These are phyloP conservation scores for Paedocypris micromegethes DNA, from an alignment of 2,797 vertebrate genomes.

Conservation along the genomic window DNA sequence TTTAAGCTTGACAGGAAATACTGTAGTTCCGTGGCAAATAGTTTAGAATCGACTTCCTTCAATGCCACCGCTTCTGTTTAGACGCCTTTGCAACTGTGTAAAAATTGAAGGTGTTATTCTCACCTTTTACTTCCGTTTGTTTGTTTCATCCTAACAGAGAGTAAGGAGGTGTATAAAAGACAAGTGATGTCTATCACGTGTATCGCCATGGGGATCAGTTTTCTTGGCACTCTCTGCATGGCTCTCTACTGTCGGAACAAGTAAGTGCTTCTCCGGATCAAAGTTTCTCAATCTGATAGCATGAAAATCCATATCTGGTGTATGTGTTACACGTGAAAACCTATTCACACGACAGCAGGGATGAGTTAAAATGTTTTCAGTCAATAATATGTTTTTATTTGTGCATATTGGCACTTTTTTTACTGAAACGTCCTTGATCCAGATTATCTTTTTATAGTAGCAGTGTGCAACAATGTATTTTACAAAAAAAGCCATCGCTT, in stretches of 20 bases:
- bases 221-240: slow-evolving; percentile 88
- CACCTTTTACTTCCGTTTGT: slow-evolving; percentile 13
- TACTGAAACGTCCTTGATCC: neutral
- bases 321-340: too few relatives aligned
- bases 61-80: neutral
- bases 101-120: slow-evolving; percentile 2
- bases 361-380: slow-evolving; percentile 8
- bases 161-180: slow-evolving; percentile 74
- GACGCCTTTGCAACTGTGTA: neutral
- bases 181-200: slow-evolving; percentile 86
- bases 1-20: neutral
- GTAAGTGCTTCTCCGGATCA: slow-evolving; percentile 61
- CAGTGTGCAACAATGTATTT: too few relatives aligned
- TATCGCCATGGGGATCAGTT: slow-evolving; percentile 89
- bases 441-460: too few relatives aligned
- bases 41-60: neutral
- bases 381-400: slow-evolving; percentile 3
- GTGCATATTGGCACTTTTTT: neutral
- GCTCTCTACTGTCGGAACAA: slow-evolving; percentile 96
- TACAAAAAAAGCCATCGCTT: too few relatives aligned
- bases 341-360: neutral
- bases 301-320: too few relatives aligned
- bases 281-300: neutral
- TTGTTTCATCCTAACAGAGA: slow-evolving; percentile 59
- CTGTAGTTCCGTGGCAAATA: slow-evolving; percentile 36